Evolutionary conservation across 2,113 vertebrate species (phyloP), one percentile per base, ranked within the genome.

Genomic region (Etheostoma cragini): DNA sequence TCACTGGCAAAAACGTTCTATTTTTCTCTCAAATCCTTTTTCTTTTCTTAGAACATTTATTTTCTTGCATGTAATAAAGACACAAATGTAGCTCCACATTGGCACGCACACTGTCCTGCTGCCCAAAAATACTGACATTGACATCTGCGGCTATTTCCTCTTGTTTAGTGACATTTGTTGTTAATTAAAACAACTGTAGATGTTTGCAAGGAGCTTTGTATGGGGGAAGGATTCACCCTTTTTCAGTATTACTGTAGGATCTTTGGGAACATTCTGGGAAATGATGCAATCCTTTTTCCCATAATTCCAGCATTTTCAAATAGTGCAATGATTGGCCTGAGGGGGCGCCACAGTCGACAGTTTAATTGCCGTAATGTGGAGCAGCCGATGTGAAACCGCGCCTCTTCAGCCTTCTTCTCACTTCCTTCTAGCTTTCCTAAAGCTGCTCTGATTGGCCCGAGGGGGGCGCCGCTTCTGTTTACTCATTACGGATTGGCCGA

Each of bases 401-500:
- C 24, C 13, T 72, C 50, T 30, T 14, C 52, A 50, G 52, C 66
- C 6, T 47, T 52, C 1, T n/a, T 69, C 62, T 14, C 5, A 46
- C 69, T 83, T 77, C 76, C 83, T 77, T 0, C 58, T 57, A 77
- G 64, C 80, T 66, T 33, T 77, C 12, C 63, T 62, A 6, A 77
- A 82, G 76, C 80, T 35, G 65, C 72, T 54, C 54, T 26, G 76
- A 78, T 78, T 78, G 73, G 77, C 87, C 89, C 8, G 64, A 75
- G 75, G 85, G 64, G 26, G 57, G 63, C 47, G 49, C 47, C 61
- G 83, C 22, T 19, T 80, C 82, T 86, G 72, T 89, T 87, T 84
- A 72, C 78, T 81, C 70, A 52, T 73, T 60, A 76, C 84, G 57
- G 79, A 82, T 81, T 82, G 86, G 84, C 84, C 62, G 72, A 67